Evolutionary conservation across 1,140 invertebrate genomes (phyloP).

Genomic region (Bicyclus anynana): DNA sequence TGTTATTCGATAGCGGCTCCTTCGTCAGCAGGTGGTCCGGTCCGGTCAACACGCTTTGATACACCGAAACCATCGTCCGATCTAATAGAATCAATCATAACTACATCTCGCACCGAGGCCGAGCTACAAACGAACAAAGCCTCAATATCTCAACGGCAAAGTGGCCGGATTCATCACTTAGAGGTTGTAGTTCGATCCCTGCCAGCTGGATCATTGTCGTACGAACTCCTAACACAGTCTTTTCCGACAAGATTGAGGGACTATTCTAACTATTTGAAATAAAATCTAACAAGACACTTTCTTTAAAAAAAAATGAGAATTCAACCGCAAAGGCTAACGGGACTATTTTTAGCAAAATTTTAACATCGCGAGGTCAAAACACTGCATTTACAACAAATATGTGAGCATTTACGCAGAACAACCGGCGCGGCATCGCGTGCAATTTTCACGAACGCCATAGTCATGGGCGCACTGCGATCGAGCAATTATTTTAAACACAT

Average conservation of each 20-base stretch:
- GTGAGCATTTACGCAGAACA: constrained; percentile 69
- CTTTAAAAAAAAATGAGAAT: no score
- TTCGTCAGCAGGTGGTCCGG: constrained; percentile 62
- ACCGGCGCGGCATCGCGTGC: constrained; percentile 63
- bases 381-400: constrained; percentile 66
- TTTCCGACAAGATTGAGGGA: no score
- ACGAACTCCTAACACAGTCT: no score
- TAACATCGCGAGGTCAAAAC: constrained; percentile 12
- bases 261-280: no score
- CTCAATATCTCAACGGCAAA: constrained; percentile 1
- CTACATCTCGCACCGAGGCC: constrained; percentile 38
- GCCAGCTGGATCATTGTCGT: no score
- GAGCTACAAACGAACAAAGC: constrained; percentile 17
- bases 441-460: constrained; percentile 64
- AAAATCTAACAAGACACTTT: no score
- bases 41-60: constrained; percentile 69
- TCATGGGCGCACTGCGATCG: constrained; percentile 57
- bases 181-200: no score
- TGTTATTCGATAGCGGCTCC: constrained; percentile 35
- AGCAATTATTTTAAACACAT: constrained; percentile 76
- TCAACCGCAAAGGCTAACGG: constrained; percentile 34
- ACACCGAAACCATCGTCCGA: constrained; percentile 60
- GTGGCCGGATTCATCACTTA: no score
- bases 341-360: constrained; percentile 31
- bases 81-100: constrained; percentile 74